Percentiles rank a stretch among this genome's conserved stretches.
Conservation (phyloP, 2,113 vertebrate species). For the Rhinoderma darwinii region DNA sequence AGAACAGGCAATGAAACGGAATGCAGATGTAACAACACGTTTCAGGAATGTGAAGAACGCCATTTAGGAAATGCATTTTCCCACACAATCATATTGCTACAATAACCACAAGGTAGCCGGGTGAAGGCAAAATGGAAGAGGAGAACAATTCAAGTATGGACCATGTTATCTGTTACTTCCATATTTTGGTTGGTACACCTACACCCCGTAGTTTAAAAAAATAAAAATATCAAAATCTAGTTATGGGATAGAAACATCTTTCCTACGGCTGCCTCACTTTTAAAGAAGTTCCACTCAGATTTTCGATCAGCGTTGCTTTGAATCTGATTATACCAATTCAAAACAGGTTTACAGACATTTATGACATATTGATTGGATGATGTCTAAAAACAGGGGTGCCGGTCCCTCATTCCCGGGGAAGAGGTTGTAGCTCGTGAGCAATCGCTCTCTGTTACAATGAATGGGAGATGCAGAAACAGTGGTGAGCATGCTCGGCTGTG, state of each 20-base stretch:
- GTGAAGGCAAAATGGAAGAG: neutral
- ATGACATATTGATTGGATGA: neutral
- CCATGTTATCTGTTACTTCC: slow-evolving; percentile 32
- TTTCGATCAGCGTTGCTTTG: neutral
- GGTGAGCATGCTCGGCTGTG: too few relatives aligned
- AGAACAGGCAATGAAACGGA: slow-evolving; percentile 45
- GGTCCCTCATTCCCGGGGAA: too few relatives aligned
- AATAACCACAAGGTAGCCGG: slow-evolving; percentile 58
- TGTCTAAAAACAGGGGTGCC: neutral
- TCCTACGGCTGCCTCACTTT: neutral
- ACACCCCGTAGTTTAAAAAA: neutral
- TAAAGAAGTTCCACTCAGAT: neutral
- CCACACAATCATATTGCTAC: slow-evolving; percentile 57
- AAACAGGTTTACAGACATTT: neutral
- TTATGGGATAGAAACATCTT: neutral
- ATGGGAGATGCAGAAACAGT: too few relatives aligned
- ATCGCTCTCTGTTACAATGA: too few relatives aligned
- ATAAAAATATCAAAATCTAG: neutral
- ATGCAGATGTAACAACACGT: slow-evolving; percentile 56
- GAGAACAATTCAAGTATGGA: neutral
- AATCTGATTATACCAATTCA: neutral
- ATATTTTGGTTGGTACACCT: neutral
- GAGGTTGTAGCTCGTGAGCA: too few relatives aligned
- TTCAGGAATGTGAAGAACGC: slow-evolving; percentile 50
- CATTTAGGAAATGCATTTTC: slow-evolving; percentile 58